Conservation (phyloP, 2,888 invertebrate genomes). For the Oscheius sp. region DNA sequence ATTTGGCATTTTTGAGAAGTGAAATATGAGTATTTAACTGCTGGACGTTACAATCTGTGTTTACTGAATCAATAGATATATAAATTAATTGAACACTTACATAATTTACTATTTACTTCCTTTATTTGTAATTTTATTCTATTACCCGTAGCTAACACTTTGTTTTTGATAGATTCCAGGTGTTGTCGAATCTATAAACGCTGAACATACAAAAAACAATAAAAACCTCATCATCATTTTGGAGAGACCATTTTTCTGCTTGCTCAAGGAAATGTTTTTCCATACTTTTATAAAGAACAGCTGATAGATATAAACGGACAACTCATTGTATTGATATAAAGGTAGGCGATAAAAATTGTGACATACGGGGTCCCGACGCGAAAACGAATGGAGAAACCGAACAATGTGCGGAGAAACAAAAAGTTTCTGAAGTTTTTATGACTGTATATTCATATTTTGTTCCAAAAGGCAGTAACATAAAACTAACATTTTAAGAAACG, state of each 20-base stretch:
- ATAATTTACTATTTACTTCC: not conserved
- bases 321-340: slow-evolving; percentile 14
- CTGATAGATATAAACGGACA: not conserved
- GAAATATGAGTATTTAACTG: slow-evolving; percentile 6
- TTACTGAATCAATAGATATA: slow-evolving; percentile 6
- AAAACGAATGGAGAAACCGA: not conserved
- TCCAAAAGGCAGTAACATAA: too few relatives aligned
- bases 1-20: slow-evolving; percentile 17
- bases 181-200: not conserved
- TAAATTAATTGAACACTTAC: not conserved
- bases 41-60: slow-evolving; percentile 4
- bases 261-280: not conserved
- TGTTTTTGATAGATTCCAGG: not conserved
- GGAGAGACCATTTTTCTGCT: slow-evolving; percentile 5
- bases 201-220: too few relatives aligned
- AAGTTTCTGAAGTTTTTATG: too few relatives aligned
- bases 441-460: too few relatives aligned
- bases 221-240: slow-evolving; percentile 8
- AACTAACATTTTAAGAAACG: too few relatives aligned
- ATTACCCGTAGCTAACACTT: not conserved
- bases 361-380: not conserved
- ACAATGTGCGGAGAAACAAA: too few relatives aligned
- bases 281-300: not conserved
- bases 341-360: not conserved
- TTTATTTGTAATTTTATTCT: not conserved